Base-by-base conservation (phyloP, 30 jellyfish, hydroid and myxozoan genomes). In the Phacellophora camtschatica region DNA sequence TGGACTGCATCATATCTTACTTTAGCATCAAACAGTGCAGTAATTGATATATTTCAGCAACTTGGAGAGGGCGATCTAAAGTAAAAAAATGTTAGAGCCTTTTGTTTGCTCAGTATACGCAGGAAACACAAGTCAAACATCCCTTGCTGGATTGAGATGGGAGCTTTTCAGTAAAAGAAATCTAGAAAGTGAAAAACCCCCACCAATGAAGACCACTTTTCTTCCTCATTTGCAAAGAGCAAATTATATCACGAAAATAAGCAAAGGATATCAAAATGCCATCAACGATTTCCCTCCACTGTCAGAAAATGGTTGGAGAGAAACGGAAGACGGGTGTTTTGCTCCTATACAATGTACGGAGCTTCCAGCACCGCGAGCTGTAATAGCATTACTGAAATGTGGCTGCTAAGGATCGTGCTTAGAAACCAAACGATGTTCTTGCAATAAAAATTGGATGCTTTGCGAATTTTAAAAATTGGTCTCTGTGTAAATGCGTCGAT, bases 361-460 rank as follows among this genome's bases (percentile, higher is more conserved):
- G 39, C 73, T 33, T 54, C 85, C 85, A 33, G 85, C 85, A 4
- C 85, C 85, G 54, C 85, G 49, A 46, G 73, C 85, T 8, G 85
- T 71, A 20, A 56, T 71, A n/a, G 45, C 25, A 71, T 74, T 71
- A 43, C 74, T 42, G 25, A 71, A 42, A 48, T 71, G 73, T 51
- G 85, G 85, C 27, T 71, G 85, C 72, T 24, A 71, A 72, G n/a
- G n/a, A n/a, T n/a, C n/a, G n/a, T n/a, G n/a, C n/a, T n/a, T n/a
- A n/a, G n/a, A n/a, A n/a, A n/a, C n/a, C n/a, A n/a, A n/a, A n/a
- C n/a, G n/a, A n/a, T n/a, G n/a, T n/a, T n/a, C n/a, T n/a, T n/a
- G n/a, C n/a, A n/a, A n/a, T n/a, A n/a, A n/a, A n/a, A n/a, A n/a
- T n/a, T n/a, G n/a, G n/a, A n/a, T n/a, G n/a, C n/a, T n/a, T n/a